Conservation (phyloP, 1,140 invertebrate species). For the Epicauta chinensis region DNA sequence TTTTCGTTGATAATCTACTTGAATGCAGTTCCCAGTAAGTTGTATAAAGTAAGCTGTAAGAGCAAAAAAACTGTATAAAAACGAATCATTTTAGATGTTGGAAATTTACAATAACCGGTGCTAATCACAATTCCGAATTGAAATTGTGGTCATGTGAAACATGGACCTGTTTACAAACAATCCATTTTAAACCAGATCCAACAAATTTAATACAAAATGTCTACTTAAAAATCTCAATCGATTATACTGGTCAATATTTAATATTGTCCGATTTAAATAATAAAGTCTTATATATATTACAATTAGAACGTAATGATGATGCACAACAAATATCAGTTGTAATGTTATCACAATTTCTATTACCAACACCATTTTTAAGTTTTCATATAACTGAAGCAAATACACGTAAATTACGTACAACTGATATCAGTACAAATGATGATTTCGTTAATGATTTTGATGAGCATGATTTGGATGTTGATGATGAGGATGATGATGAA, state of each 20-base stretch:
- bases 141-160: conserved; percentile 93
- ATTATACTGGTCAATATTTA: conserved; percentile 75
- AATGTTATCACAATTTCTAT: conserved; percentile 73
- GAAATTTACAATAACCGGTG: conserved; percentile 89
- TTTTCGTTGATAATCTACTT: conserved; percentile 89
- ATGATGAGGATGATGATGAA: conserved; percentile 35
- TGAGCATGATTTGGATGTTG: conserved; percentile 30
- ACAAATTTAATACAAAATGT: conserved; percentile 38
- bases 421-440: conserved; percentile 11
- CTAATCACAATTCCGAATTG: conserved; percentile 81
- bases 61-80: not conserved
- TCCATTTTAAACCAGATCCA: conserved; percentile 57
- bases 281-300: conserved; percentile 70
- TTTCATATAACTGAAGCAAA: conserved; percentile 80
- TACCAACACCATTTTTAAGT: conserved; percentile 77
- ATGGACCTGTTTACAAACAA: conserved; percentile 87
- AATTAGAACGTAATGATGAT: conserved; percentile 53
- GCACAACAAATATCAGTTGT: conserved; percentile 51
- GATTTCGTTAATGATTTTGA: conserved; percentile 3
- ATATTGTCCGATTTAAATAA: conserved; percentile 78
- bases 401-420: conserved; percentile 43
- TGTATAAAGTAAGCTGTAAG: not conserved
- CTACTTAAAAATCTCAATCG: conserved; percentile 67
- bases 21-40: conserved; percentile 75
- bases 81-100: conserved; percentile 66